A percentile compares a stretch with the other conserved stretches of the same genome.
These are phyloP conservation scores for Pogonomyrmex barbatus DNA, from an alignment of 1,140 invertebrate genomes.

Conservation along the genomic window DNA sequence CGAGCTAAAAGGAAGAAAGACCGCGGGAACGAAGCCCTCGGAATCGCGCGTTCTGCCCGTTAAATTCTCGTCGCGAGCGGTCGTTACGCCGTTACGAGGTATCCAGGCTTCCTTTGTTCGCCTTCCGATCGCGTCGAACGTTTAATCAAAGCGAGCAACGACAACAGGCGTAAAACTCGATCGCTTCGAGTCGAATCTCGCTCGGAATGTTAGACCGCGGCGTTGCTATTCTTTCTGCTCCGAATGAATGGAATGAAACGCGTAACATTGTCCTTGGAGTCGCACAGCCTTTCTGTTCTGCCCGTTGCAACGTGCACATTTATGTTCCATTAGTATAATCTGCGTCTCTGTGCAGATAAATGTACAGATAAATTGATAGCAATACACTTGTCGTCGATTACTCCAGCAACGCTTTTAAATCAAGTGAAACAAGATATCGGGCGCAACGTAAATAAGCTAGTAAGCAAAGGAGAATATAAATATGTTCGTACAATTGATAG, in stretches of 20 bases:
- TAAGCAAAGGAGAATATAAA: conserved; percentile 15
- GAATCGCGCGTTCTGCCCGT: background rate
- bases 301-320: conserved; percentile 30
- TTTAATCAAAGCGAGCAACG: background rate
- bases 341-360: conserved; percentile 13
- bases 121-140: background rate
- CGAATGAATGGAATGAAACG: conserved; percentile 35
- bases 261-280: conserved; percentile 50
- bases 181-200: conserved; percentile 10
- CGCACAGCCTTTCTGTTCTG: conserved; percentile 31
- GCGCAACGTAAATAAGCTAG: conserved; percentile 12
- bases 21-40: background rate
- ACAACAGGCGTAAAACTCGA: conserved; percentile 18
- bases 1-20: background rate
- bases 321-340: conserved; percentile 35
- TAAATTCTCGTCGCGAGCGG: background rate
- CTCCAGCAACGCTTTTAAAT: conserved; percentile 18
- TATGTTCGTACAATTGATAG: background rate
- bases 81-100: background rate
- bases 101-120: background rate
- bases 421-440: background rate
- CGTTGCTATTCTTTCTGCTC: conserved; percentile 33
- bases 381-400: conserved; percentile 35
- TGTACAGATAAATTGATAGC: conserved; percentile 40
- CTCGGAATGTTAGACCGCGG: conserved; percentile 15